Evolutionary conservation across 2,113 vertebrate genomes (phyloP), one percentile per base, ranked within the genome.

Genomic region (Xenopus laevis): DNA sequence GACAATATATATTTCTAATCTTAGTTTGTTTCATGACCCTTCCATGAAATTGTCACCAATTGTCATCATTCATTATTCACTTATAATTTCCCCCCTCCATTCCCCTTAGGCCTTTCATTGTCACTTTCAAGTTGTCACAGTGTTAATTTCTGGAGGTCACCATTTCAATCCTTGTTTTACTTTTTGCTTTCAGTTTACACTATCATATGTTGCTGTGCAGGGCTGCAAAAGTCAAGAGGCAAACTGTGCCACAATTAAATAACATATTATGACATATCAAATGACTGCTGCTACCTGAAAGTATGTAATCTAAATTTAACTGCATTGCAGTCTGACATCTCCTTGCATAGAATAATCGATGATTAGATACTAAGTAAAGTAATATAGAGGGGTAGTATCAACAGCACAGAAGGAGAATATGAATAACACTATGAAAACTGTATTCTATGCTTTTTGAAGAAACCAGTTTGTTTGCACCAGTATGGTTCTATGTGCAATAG

Each of bases 21-120:
- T 27, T 20, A 67, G 71, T 66, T 74, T 74, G 44, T 60, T 74
- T 74, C 64, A 74, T 55, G 67, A 44, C 44, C 65, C 53, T 67
- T 33, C 53, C 18, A 66, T n/a, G 16, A 66, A 74, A 57, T 66
- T 74, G 71, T 73, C 71, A 74, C 63, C 7, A 13, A 58, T 66
- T 64, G 66, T 74, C 71, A 74, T 59, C 46, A 46, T 66, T 23
- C 52, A 58, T 21, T 73, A 15, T 74, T 40, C 40, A 46, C 16
- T 50, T 66, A 46, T 71, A 30, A 53, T 10, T 52, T 60, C 53
- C 17, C 17, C 59, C 60, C 17, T 33, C 13, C 18, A 13, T 50
- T 74, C 55, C 72, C 72, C 60, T 13, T 10, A 45, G 72, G 53
- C 40, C 23, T 74, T 45, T 59, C 13, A 30, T 64, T 74, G 72